These are phyloP conservation scores for Adela reaumurella DNA, from an alignment of 2,888 invertebrate genomes.

Conservation along the genomic window DNA sequence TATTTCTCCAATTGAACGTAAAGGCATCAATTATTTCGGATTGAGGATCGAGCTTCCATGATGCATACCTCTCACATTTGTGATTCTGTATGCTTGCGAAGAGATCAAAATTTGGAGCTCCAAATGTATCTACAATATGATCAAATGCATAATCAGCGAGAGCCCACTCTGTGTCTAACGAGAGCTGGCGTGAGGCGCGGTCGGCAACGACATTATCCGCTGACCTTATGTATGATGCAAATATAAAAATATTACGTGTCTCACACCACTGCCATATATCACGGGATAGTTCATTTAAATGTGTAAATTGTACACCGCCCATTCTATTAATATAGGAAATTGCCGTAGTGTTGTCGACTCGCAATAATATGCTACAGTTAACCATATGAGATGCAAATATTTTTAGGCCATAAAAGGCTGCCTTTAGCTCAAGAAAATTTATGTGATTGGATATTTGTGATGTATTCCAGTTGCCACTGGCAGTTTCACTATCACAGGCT, in stretches of 20 bases:
- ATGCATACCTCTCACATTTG: slow-evolving; percentile 10
- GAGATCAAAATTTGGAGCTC: slow-evolving; percentile 12
- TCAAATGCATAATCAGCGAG: not conserved
- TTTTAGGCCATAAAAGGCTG: slow-evolving; percentile 14
- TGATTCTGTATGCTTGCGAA: slow-evolving; percentile 13
- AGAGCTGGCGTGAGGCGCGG: slow-evolving; percentile 1
- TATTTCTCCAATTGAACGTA: not conserved
- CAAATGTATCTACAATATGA: slow-evolving; percentile 2
- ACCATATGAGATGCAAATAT: slow-evolving; percentile 12
- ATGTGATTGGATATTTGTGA: slow-evolving; percentile 10
- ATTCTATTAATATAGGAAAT: slow-evolving; percentile 11
- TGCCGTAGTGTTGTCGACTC: slow-evolving; percentile 13
- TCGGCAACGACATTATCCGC: slow-evolving; percentile 3
- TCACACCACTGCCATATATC: slow-evolving; percentile 5
- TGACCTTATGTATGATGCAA: slow-evolving; percentile 5
- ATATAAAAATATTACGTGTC: slow-evolving; percentile 1
- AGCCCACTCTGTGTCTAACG: slow-evolving; percentile 3
- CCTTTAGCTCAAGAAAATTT: slow-evolving; percentile 13
- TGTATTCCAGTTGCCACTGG: slow-evolving; percentile 8
- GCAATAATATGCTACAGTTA: slow-evolving; percentile 9
- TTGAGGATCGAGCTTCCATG: not conserved
- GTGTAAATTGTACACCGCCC: not conserved
- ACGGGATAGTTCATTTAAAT: not conserved
- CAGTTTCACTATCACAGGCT: slow-evolving; percentile 6
- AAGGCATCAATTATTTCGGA: not conserved